A percentile compares a stretch with the other conserved stretches of the same genome.
Conservation (phyloP, 2,888 invertebrate species). For the Dione juno region DNA sequence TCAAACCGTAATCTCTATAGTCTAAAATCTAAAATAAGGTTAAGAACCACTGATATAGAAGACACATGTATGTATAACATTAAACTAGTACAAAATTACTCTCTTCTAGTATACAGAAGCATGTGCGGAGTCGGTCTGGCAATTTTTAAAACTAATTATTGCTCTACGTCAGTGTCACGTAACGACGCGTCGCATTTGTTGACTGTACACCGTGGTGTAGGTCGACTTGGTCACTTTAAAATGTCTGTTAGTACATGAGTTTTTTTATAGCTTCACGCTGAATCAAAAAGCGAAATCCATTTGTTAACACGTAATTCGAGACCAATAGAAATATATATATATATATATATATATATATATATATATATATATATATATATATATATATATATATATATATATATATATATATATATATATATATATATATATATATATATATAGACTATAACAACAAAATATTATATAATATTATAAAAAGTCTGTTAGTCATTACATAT, state of each 20-base stretch:
- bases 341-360: no score
- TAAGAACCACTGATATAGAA: no score
- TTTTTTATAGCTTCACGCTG: background rate
- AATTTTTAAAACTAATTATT: conserved; percentile 78
- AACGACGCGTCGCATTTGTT: conserved; percentile 63
- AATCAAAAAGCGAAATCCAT: background rate
- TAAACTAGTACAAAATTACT: background rate
- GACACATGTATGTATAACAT: background rate
- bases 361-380: no score
- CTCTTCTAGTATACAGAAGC: background rate
- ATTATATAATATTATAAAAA: no score
- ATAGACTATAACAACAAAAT: no score
- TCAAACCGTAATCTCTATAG: no score
- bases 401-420: background rate
- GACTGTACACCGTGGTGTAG: conserved; percentile 45
- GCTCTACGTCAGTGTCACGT: conserved; percentile 65
- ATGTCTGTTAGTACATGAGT: background rate
- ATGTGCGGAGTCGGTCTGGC: conserved; percentile 48
- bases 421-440: no score
- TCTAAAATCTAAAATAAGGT: no score
- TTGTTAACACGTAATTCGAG: no score
- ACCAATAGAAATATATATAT: no score
- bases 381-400: no score
- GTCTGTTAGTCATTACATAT: conserved; percentile 20
- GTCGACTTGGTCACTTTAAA: background rate